Base-by-base conservation (phyloP, 2,888 invertebrate species). In the Sepioteuthis lessoniana region DNA sequence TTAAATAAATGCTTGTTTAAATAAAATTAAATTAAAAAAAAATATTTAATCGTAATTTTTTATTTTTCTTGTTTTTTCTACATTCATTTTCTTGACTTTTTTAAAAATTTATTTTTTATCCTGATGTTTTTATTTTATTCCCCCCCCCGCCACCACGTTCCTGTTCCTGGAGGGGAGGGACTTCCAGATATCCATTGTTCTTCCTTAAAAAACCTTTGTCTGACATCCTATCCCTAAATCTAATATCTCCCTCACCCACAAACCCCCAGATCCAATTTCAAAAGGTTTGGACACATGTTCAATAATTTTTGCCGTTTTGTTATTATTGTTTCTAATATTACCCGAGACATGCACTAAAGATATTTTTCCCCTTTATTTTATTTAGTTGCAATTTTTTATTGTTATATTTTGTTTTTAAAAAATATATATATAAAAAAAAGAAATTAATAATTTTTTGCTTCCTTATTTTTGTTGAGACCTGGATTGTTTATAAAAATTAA, bases 121-220 rank as follows among this genome's bases (percentile, higher is more conserved):
- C 21, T 55, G 25, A 55, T 55, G 55, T 55, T 55, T 55, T 55
- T 25, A 25, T 55, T 55, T 55, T 55, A 4, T 21, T 13, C 13
- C 1, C 4, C n/a, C 76, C 76, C 76, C 21, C 25, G 5, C 25
- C 28, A 21, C 55, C n/a, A 76, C n/a, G 16, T 76, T n/a, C 76
- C 76, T n/a, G 76, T 76, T 76, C 76, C 76, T 76, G 76, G 76
- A 76, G 76, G 76, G 76, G 76, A 76, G 76, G 76, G n/a, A 76
- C 76, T 76, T 76, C 76, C 76, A 76, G n/a, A 76, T 76, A 76
- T 76, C 76, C 76, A 76, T 76, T 76, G 76, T 76, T 76, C 76
- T 76, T 76, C n/a, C n/a, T n/a, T 8, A 76, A 76, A 76, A 76
- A 76, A n/a, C 76, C 76, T 76, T 76, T 76, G 76, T 76, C 76